Conservation (phyloP, 92 coral and sea anemone species). For the Hydrozoanthus gracilis region DNA sequence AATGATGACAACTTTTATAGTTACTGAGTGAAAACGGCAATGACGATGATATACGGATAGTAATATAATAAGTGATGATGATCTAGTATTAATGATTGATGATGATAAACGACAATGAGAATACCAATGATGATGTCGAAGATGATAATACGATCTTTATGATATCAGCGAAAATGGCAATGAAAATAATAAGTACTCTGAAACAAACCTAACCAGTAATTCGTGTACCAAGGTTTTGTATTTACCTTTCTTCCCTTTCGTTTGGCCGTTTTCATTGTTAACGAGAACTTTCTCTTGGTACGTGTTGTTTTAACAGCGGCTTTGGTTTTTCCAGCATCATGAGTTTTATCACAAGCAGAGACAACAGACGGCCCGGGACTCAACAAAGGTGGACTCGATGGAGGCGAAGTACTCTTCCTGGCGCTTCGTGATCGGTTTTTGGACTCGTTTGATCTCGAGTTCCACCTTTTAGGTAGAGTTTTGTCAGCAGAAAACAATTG, state of each 20-base stretch:
- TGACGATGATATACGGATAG: too few relatives aligned
- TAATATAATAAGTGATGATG: too few relatives aligned
- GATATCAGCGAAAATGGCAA: neutral
- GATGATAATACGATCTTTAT: neutral
- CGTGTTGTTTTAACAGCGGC: neutral
- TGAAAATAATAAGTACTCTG: neutral
- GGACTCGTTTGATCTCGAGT: neutral
- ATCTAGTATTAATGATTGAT: neutral
- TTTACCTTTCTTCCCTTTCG: constrained; percentile 24
- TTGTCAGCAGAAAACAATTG: neutral
- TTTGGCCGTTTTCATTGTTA: neutral
- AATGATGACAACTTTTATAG: too few relatives aligned
- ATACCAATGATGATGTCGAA: neutral
- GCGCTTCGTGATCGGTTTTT: neutral
- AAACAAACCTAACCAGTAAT: neutral
- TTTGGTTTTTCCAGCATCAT: neutral
- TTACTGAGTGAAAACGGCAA: too few relatives aligned
- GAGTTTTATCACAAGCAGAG: neutral
- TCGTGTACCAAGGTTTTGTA: neutral
- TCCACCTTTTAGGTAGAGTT: neutral
- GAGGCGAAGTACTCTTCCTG: neutral
- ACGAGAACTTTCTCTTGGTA: neutral
- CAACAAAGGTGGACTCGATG: neutral
- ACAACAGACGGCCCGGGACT: neutral
- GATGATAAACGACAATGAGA: neutral